phyloP scores from a whole-genome alignment of 2,888 invertebrate genomes.

The Thelaira solivaga region DNA sequence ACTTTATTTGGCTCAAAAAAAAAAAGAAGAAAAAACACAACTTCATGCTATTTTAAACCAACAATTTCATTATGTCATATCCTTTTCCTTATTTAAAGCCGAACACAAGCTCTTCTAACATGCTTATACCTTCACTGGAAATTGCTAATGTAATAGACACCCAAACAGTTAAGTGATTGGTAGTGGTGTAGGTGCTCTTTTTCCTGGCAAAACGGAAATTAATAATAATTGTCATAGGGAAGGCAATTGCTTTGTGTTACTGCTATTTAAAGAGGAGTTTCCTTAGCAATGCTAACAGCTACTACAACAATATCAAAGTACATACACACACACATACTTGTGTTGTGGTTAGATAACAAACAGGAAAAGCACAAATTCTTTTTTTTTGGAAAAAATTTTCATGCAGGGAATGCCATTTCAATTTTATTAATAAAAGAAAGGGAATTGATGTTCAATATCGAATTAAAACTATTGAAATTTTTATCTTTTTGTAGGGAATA shows the following conservation, averaged over 20 bases:
- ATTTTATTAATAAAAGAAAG: no score
- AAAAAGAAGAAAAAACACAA: not conserved
- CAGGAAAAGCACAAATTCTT: no score
- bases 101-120: not conserved
- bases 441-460: no score
- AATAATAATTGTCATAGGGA: slow-evolving; percentile 47
- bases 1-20: no score
- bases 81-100: slow-evolving; percentile 34
- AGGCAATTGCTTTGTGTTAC: not conserved
- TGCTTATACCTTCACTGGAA: not conserved
- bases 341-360: no score
- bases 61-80: slow-evolving; percentile 44
- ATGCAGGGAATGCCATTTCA: no score
- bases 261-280: not conserved
- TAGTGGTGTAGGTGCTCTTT: slow-evolving; percentile 47
- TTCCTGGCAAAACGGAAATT: slow-evolving; percentile 47
- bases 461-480: no score
- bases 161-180: slow-evolving; percentile 1
- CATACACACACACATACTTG: no score
- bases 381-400: no score
- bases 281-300: slow-evolving; percentile 13
- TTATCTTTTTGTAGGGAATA: no score
- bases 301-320: slow-evolving; percentile 3
- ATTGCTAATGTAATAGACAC: slow-evolving; percentile 55
- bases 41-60: not conserved